These are phyloP conservation scores for Chrysomela aeneicollis DNA, from an alignment of 2,888 invertebrate species.

Conservation along the genomic window DNA sequence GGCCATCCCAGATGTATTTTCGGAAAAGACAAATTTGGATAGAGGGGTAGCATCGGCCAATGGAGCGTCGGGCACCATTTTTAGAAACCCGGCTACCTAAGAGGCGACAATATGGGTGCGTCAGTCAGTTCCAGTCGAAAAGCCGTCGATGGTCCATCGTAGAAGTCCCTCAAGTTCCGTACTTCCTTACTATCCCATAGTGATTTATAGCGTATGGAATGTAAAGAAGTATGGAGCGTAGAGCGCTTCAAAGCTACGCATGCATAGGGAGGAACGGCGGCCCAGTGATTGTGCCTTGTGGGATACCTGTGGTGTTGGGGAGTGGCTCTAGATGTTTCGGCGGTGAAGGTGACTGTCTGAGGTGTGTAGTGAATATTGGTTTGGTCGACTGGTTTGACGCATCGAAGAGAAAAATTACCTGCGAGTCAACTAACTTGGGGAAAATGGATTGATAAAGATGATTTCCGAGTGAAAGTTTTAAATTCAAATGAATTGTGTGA, in stretches of 20 bases:
- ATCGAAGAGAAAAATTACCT: no score
- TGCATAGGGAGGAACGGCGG: not conserved
- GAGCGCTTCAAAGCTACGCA: slow-evolving; percentile 42
- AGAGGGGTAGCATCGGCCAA: slow-evolving; percentile 61
- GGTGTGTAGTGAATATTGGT: not conserved
- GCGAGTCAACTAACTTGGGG: no score
- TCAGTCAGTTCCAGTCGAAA: slow-evolving; percentile 49
- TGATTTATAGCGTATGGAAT: slow-evolving; percentile 87
- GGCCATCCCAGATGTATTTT: slow-evolving; percentile 69
- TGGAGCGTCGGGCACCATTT: slow-evolving; percentile 61
- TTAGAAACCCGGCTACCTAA: slow-evolving; percentile 59
- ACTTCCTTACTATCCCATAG: slow-evolving; percentile 96
- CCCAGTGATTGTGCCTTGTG: slow-evolving; percentile 31
- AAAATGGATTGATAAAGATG: no score
- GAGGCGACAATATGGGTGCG: slow-evolving; percentile 55
- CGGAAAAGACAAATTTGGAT: slow-evolving; percentile 86
- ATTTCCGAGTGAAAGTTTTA: no score
- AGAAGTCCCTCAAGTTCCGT: slow-evolving; percentile 73
- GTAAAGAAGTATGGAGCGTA: slow-evolving; percentile 95
- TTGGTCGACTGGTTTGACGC: no score
- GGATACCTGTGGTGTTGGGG: slow-evolving; percentile 22
- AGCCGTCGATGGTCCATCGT: slow-evolving; percentile 35
- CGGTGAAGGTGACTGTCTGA: not conserved
- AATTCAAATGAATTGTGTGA: no score
- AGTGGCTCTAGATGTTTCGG: not conserved